A percentile compares a stretch with the other conserved stretches of the same genome.
phyloP scores from a whole-genome alignment of 2,113 vertebrate species.

The Crotalus helleri region DNA sequence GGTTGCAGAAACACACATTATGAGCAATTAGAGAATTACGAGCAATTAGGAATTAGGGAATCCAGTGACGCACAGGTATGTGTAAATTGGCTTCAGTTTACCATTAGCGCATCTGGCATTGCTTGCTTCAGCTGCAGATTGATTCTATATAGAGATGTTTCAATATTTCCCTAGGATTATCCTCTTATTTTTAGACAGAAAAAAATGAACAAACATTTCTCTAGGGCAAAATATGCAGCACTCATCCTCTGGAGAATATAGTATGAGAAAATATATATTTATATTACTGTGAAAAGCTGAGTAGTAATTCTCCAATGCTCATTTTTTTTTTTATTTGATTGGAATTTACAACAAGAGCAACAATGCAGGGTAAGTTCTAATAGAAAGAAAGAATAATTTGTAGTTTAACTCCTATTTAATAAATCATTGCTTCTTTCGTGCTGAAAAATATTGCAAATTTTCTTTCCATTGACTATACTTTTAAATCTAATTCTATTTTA shows the following conservation, averaged over 20 bases:
- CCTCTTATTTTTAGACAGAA: neutral
- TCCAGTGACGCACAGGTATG: neutral
- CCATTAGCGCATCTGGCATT: neutral
- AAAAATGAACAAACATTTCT: neutral
- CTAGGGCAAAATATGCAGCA: neutral
- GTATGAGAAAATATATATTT: neutral
- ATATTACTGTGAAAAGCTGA: neutral
- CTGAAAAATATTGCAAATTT: conserved; percentile 22
- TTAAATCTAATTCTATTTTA: neutral
- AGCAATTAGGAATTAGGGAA: neutral
- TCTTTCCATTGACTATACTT: conserved; percentile 30
- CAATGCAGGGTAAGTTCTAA: neutral
- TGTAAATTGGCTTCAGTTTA: neutral
- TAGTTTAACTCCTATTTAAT: conserved; percentile 10
- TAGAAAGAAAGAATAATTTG: neutral
- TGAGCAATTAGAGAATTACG: neutral
- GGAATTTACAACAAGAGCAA: neutral
- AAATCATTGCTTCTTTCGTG: conserved; percentile 3
- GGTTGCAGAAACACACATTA: neutral
- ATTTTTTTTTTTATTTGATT: neutral
- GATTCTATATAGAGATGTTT: neutral
- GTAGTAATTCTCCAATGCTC: neutral
- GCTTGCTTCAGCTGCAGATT: neutral
- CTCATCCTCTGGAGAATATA: neutral
- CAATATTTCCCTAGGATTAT: neutral